Conservation (phyloP, 2,113 vertebrate genomes). For the Tonatia bakeri region DNA sequence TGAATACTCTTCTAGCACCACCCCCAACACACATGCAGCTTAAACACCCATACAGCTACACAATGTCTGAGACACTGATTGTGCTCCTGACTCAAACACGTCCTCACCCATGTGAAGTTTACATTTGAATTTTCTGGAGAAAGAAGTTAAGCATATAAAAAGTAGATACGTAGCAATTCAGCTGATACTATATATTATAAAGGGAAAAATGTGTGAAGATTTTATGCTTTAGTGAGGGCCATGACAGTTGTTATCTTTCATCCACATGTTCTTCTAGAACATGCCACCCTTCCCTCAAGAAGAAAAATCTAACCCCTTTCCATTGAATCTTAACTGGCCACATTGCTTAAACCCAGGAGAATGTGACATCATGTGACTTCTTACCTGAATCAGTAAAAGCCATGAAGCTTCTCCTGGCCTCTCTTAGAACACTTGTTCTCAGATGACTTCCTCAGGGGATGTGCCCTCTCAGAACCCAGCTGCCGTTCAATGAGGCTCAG, state of each 20-base stretch:
- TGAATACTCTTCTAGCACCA: background rate
- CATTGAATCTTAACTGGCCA: background rate
- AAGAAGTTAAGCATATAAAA: background rate
- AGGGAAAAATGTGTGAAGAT: background rate
- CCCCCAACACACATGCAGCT: background rate
- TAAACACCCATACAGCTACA: background rate
- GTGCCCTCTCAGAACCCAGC: background rate
- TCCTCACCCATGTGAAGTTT: background rate
- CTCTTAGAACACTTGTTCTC: background rate
- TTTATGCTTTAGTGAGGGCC: background rate
- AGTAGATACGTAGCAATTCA: background rate
- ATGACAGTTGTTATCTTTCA: too few species aligned
- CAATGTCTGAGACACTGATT: background rate
- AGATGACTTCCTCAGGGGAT: background rate
- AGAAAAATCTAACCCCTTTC: background rate
- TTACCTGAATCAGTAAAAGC: background rate
- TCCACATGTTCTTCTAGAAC: background rate
- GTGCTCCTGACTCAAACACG: background rate
- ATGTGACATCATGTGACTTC: background rate
- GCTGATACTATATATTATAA: background rate
- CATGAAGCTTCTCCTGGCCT: background rate
- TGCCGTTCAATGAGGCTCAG: background rate
- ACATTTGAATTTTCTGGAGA: background rate
- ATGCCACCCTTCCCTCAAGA: background rate
- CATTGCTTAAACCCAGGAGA: background rate